Evolutionary conservation across 1,140 invertebrate species (phyloP), one percentile per base, ranked within the genome.

Genomic region (Gerris buenoi): DNA sequence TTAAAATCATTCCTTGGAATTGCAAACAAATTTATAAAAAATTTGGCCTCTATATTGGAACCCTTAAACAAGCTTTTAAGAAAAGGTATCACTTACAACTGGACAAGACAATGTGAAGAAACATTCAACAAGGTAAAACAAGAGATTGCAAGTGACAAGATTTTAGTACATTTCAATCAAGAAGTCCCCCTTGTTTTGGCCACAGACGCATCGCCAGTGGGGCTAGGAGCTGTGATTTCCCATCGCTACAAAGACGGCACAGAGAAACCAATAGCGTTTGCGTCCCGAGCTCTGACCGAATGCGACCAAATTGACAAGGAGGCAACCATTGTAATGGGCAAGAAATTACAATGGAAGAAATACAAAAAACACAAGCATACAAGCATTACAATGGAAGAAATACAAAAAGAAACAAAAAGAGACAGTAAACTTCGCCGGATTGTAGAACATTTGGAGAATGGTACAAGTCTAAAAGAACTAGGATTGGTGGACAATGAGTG

Each of bases 261-360:
- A 2, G 77, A 79, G 69, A 70, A 68, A 69, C 78, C 79, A 1
- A 75, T 82, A 33, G 76, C 76, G 3, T 81, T 77, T 73, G 76
- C 75, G 2, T 81, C 77, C 0, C 64, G 78, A 65, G 74, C 75
- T 2, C 65, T 84, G 23, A 73, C 71, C 64, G 77, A 78, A 61
- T 80, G 79, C 66, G 58, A 72, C 25, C 74, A 79, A 65, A 75
- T 78, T 25, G 79, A 83, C 61, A 77, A 77, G 66, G 80, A 82
- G 72, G 78, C 79, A 1, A 73, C 74, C n/a, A n/a, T n/a, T n/a
- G n/a, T n/a, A n/a, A n/a, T n/a, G n/a, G n/a, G n/a, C n/a, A n/a
- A n/a, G n/a, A n/a, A n/a, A n/a, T n/a, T n/a, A n/a, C n/a, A n/a
- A n/a, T n/a, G n/a, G n/a, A n/a, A n/a, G n/a, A n/a, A n/a, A n/a